Base-by-base conservation (phyloP, 2,888 invertebrate species). In the Sicus ferrugineus region DNA sequence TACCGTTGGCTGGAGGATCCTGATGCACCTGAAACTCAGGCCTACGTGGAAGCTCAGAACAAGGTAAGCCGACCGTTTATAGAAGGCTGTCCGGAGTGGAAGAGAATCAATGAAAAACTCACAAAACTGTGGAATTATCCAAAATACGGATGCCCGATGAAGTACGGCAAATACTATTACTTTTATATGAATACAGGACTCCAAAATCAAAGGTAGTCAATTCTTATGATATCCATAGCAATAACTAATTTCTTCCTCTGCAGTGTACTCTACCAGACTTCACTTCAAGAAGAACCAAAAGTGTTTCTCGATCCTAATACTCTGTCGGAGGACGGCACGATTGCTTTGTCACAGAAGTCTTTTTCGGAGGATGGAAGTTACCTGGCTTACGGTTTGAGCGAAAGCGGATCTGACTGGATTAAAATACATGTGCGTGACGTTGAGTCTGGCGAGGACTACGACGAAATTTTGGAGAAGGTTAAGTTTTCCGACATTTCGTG, bases 1-100 rank as follows among this genome's bases (percentile, higher is more conserved):
- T 98, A 98, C 85, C 91, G 97, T 68, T 98, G 97, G 97, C 86
- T 99, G 70, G 98, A 99, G 85, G 95, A 98, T 86, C 97, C 98
- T 0, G 96, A 98, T 85, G 89, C 94, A 0, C 89, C 91, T 70
- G 96, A 98, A 85, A 97, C 98, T 2, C 92, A 94, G 84, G 88
- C 89, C 68, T 99, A 93, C 87, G 95, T 98, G 26, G 92, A 95
- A 69, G 91, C 90, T 31, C 94, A 98, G 85, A 98, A 98, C 88
- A 90, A 89, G 54, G 88, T 98, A 56, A 95, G 97, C 7, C 87
- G 89, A 73, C 96, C 97, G 0, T 98, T 91, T 86, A 86, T 99
- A 26, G 90, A 94, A 77, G 88, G 88, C 23, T 96, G 94, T 78
- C 88, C 90, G 0, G 88, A 90, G 61, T 91, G 93, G 81, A 86